Percentiles rank a stretch among this genome's conserved stretches.
phyloP scores from a whole-genome alignment of 1,140 invertebrate genomes.

The Pseudomyrmex dendroicus region DNA sequence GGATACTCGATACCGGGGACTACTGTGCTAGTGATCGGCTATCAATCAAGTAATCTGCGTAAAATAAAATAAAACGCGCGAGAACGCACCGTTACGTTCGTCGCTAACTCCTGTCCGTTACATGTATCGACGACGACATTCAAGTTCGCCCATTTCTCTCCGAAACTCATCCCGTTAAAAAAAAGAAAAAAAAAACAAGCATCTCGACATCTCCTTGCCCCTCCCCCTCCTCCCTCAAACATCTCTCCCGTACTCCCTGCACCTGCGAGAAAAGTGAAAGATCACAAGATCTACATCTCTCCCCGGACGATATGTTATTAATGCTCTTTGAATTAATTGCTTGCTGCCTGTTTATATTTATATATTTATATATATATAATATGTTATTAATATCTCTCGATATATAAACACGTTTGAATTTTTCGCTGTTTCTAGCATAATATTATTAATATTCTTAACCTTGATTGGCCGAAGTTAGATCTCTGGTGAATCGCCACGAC shows the following conservation, averaged over 20 bases:
- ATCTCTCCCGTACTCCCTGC: conserved; percentile 30
- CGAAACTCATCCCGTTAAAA: conserved; percentile 43
- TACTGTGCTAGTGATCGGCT: conserved; percentile 52
- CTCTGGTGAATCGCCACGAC: neutral
- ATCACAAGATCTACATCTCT: conserved; percentile 59
- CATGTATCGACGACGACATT: conserved; percentile 56
- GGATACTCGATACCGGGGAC: conserved; percentile 22
- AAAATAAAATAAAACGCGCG: conserved; percentile 49
- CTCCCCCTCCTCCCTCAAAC: no score
- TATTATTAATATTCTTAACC: conserved; percentile 71
- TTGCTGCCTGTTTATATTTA: conserved; percentile 82
- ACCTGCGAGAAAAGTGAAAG: conserved; percentile 50
- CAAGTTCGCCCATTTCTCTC: conserved; percentile 63
- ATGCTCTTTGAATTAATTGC: conserved; percentile 81
- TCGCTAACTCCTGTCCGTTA: conserved; percentile 49
- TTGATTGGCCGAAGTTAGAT: conserved; percentile 74
- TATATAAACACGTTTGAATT: conserved; percentile 71
- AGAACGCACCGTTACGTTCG: conserved; percentile 51
- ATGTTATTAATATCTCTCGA: conserved; percentile 70
- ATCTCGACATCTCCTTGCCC: conserved; percentile 41
- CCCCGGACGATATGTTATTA: conserved; percentile 72
- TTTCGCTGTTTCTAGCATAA: conserved; percentile 69
- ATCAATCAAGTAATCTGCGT: conserved; percentile 54
- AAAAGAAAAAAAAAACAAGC: neutral
- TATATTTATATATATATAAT: no score